Base-by-base conservation (phyloP, 2,113 vertebrate species). In the Acanthochromis polyacanthus region DNA sequence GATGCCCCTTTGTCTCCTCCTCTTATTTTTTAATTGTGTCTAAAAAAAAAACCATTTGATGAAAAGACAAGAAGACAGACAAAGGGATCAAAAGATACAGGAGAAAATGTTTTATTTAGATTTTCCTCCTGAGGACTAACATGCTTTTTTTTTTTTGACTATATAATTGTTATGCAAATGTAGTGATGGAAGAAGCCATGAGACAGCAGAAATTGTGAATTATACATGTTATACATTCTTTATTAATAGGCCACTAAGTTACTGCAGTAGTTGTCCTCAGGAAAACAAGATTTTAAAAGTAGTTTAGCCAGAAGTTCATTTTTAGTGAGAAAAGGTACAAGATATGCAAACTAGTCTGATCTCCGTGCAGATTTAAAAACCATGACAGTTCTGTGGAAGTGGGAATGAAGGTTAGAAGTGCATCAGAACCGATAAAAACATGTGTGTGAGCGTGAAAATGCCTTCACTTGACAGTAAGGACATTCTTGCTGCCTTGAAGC, bases 161-260 rank as follows among this genome's bases (percentile, higher is more conserved):
- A 7, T 36, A 52, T 14, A 17, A 50, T 68, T n/a, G 0, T 8
- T 61, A 80, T 82, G 46, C 55, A 80, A 55, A 80, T 82, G 23
- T 17, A 1, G 32, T 2, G 28, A 61, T 53, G 61, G 64, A 60
- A 53, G 56, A 78, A 60, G 32, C 66, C 28, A 60, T 32, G 28
- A 67, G 61, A 66, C 20, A 1, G 51, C 58, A 53, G 57, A 58
- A 55, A 59, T 22, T 56, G 40, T 85, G 56, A 80, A 87, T 82
- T 77, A 87, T 85, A 81, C 48, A 89, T 81, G 55, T 1, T 12
- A 16, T 19, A 32, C 72, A 67, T 85, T 28, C 46, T 75, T 71
- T 82, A 78, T 76, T 81, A 53, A 85, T 71, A 43, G 59, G 10
- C 56, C 57, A 61, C 71, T 70, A 48, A 66, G 45, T 69, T 15